A percentile compares a stretch with the other conserved stretches of the same genome.
Evolutionary conservation across 2,797 vertebrate species (phyloP).

Genomic region (Paguma larvata): DNA sequence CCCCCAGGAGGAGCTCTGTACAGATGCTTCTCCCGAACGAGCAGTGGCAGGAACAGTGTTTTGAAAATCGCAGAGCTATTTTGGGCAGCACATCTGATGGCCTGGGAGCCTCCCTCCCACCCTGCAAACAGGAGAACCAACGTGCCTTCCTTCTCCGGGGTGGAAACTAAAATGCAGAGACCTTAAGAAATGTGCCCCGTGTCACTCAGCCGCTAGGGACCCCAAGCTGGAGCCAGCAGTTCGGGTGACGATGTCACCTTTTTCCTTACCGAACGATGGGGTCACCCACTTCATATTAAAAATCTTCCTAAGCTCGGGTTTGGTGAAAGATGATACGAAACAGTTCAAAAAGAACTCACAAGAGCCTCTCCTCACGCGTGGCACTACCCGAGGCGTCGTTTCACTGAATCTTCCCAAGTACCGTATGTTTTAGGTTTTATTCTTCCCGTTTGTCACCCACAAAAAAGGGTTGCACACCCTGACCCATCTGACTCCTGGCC

Average conservation of each 20-base stretch:
- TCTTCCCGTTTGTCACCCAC: neutral
- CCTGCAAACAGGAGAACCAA: neutral
- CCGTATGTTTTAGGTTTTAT: neutral
- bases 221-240: neutral
- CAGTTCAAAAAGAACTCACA: neutral
- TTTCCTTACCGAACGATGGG: neutral
- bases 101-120: neutral
- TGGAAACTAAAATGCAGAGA: accelerated
- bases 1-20: neutral
- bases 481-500: neutral
- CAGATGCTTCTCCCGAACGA: neutral
- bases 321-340: neutral
- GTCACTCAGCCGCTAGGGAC: neutral
- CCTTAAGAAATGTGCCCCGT: accelerated
- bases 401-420: neutral
- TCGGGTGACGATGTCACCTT: neutral
- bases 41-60: neutral
- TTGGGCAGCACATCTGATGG: neutral
- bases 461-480: neutral
- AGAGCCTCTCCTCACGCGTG: accelerated
- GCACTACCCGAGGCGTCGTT: neutral
- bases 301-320: neutral
- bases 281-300: neutral
- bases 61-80: neutral
- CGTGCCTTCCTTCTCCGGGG: neutral